Conservation (phyloP, 2,797 vertebrate genomes). For the Peromyscus nudipes region DNA sequence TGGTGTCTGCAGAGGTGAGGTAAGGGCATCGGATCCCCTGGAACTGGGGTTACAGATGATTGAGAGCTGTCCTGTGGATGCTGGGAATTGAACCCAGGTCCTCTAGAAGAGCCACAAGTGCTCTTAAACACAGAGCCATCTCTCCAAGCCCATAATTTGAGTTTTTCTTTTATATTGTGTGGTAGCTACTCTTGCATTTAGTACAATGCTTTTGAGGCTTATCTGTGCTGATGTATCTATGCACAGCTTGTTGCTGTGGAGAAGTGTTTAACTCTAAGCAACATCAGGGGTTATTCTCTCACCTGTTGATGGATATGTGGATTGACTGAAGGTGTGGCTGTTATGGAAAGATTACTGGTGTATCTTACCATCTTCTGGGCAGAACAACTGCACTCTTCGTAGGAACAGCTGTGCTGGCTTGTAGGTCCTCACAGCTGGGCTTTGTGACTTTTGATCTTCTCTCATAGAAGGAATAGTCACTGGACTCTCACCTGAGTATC, state of each 20-base stretch:
- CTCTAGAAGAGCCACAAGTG: background rate
- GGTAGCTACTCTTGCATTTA: background rate
- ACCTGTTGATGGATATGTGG: too few species aligned
- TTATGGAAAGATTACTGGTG: background rate
- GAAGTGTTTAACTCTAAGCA: background rate
- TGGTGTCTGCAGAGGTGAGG: background rate
- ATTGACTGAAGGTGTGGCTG: background rate
- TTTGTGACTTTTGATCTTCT: background rate
- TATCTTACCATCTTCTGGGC: background rate
- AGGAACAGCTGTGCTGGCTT: too few species aligned
- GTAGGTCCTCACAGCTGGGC: background rate
- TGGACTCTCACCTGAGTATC: background rate
- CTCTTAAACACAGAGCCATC: background rate
- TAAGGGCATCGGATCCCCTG: background rate
- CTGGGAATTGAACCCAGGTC: background rate
- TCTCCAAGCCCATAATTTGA: background rate
- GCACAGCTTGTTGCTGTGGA: background rate
- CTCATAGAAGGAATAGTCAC: background rate
- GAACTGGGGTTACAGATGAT: background rate
- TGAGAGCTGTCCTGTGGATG: background rate
- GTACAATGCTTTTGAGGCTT: background rate
- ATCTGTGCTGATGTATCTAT: background rate
- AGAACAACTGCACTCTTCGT: background rate
- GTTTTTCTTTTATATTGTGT: background rate
- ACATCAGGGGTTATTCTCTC: background rate